Conservation (phyloP, 37 sponge, comb jelly and placozoan species). For the Mnemiopsis leidyi region DNA sequence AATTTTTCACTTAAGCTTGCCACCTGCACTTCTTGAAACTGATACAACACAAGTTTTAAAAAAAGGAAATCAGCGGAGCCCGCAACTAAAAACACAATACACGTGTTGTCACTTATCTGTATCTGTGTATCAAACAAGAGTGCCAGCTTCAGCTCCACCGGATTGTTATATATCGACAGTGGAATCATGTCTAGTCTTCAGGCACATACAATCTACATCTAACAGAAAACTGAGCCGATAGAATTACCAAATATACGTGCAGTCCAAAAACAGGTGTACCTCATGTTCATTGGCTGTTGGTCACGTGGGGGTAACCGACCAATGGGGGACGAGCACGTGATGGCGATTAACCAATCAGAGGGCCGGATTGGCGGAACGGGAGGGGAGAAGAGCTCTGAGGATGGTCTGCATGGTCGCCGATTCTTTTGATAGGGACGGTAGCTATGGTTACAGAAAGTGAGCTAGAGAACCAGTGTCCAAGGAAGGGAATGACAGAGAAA, state of each 20-base stretch:
- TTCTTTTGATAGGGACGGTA: neutral
- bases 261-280: neutral
- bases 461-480: too few relatives aligned
- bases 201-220: too few relatives aligned
- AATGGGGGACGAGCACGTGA: neutral
- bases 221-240: neutral
- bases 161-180: neutral
- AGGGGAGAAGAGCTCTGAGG: neutral
- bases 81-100: too few relatives aligned
- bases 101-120: too few relatives aligned
- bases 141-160: too few relatives aligned
- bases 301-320: neutral
- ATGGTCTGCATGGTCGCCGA: neutral
- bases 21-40: too few relatives aligned
- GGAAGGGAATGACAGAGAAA: too few relatives aligned
- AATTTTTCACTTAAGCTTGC: too few relatives aligned
- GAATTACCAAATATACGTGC: neutral
- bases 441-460: neutral
- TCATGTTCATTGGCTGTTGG: neutral
- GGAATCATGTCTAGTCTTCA: neutral
- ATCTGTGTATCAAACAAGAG: too few relatives aligned
- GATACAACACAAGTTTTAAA: too few relatives aligned
- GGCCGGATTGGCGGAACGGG: neutral
- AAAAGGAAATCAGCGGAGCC: too few relatives aligned
- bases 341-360: neutral